Evolutionary conservation across 2,888 invertebrate genomes (phyloP), one percentile per base, ranked within the genome.

Genomic region (Rotaria sp.): DNA sequence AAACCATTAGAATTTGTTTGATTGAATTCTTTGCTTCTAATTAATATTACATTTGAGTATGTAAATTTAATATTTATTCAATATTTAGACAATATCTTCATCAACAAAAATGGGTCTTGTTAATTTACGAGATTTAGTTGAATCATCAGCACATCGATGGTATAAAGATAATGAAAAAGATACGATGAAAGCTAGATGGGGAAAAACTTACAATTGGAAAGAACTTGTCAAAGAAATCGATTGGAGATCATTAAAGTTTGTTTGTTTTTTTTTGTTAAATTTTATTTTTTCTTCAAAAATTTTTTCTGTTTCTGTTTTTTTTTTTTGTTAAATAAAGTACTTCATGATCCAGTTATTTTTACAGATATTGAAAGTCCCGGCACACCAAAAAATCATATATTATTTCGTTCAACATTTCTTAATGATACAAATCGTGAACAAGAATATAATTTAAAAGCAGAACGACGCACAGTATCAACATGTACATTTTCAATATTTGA

Each of bases 111-210:
- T 86, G 86, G 48, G 80, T 85, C 24, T 86, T 24, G 86, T 59
- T 18, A 80, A 85, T 57, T 55, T 86, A 35, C 57, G 57, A 41
- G 86, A 86, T 59, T 35, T 86, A 59, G 50, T 85, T 24, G 86
- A 86, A 85, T 45, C 85, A 48, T 38, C 85, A 48, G 86, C 86
- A 30, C 74, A 52, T 48, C 48, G 48, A 59, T 75, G 85, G 57
- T 86, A 75, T 84, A 86, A 86, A 85, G 48, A 57, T 21, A 86
- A 84, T 55, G 86, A 86, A 41, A 86, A 85, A 86, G 86, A 86
- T 75, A 48, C 52, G 13, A 85, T 41, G 24, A 86, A 85, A 59
- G 80, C 80, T 26, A 86, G 35, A 80, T 50, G 85, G 45, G 85
- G 86, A n/a, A 85, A 55, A 85, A 84, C 75, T 18, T 67, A 85